Evolutionary conservation across 2,888 invertebrate genomes (phyloP), one percentile per base, ranked within the genome.

Genomic region (Petrolisthes manimaculis): DNA sequence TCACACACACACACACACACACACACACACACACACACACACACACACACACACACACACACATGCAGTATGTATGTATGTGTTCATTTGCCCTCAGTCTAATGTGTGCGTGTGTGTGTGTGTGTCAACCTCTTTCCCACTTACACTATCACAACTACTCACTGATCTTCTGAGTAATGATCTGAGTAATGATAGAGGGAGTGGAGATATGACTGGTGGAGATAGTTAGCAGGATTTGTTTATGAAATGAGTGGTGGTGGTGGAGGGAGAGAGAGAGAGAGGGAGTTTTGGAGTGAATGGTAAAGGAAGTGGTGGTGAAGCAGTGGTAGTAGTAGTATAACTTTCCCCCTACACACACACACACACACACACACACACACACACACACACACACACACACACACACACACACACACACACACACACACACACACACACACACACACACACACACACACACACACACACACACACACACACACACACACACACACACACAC

Each of bases 41-140:
- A 75, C 8, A 14, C 75, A 14, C 75, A 24, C 9, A 12, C 75
- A 6, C 5, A 9, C 37, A 54, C 78, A n/a, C 54, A 53, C 78
- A 53, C 78, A 53, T 77, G 5, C 51, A 53, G 51, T 53, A 77
- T 74, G 74, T 53, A 77, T 74, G 74, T 77, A 14, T 77, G 77
- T 8, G 37, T 37, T 37, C 37, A 74, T 75, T 24, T 37, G 24
- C 37, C 51, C 37, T 51, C 54, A 69, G 69, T 69, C 14, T 69
- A 3, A 6, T 5, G 14, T 14, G 69, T n/a, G 69, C 2, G 37
- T 37, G 37, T 37, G 37, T 37, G 37, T 37, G 37, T 37, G 37
- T 37, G 37, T 37, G 37, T 37, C 37, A 51, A 8, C 24, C 21
- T 74, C 24, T 8, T 74, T 74, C n/a, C 24, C 21, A 37, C 37